A percentile compares a stretch with the other conserved stretches of the same genome.
Evolutionary conservation across 2,113 vertebrate genomes (phyloP).

Genomic region (Bucco capensis): DNA sequence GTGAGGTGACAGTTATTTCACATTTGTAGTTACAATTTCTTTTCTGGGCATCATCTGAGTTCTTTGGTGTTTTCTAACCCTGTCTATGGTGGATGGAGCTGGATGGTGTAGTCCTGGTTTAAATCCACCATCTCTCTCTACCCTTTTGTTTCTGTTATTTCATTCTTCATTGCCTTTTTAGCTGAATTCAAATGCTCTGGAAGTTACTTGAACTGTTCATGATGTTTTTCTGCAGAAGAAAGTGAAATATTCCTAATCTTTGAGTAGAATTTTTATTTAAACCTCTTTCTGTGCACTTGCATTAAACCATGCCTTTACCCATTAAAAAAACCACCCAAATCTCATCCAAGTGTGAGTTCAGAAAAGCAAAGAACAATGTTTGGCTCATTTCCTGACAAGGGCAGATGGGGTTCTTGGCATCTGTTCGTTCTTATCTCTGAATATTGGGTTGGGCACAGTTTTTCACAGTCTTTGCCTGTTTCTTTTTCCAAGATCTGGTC

Average conservation of each 20-base stretch:
- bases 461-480: not conserved
- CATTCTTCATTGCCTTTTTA: not conserved
- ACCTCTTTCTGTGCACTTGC: not conserved
- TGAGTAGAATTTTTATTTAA: not conserved
- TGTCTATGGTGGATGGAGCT: not conserved
- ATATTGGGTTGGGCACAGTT: not conserved
- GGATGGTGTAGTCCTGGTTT: not conserved
- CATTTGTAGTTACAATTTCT: not conserved
- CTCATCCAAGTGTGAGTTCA: not conserved
- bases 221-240: not conserved
- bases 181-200: not conserved
- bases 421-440: not conserved
- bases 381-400: not conserved
- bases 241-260: not conserved
- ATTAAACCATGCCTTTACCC: not conserved
- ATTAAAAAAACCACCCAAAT: not conserved
- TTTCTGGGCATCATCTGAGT: not conserved
- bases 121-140: not conserved
- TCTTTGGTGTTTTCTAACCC: not conserved
- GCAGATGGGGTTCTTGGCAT: slow-evolving; percentile 29
- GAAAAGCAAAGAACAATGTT: not conserved
- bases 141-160: not conserved
- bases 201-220: not conserved
- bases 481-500: not conserved
- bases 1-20: not conserved